Conservation (phyloP, 2,797 vertebrate species). For the Sebastiscus albofasciatus region DNA sequence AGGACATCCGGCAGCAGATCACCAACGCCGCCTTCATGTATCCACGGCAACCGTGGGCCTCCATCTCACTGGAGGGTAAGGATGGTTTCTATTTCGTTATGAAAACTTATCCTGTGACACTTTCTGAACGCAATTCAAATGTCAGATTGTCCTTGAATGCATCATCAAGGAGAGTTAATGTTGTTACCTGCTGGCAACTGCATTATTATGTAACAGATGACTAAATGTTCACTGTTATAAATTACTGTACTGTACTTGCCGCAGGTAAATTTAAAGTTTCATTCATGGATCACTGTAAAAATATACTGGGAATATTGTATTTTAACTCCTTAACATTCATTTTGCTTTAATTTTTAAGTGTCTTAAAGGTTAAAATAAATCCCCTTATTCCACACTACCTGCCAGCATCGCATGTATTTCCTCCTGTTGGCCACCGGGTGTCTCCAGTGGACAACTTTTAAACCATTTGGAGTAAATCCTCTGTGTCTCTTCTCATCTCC, state of each 20-base stretch:
- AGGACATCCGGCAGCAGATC: conserved; percentile 85
- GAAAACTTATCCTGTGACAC: not conserved
- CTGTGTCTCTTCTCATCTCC: not conserved
- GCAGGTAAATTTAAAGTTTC: not conserved
- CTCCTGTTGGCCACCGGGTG: conserved; percentile 34
- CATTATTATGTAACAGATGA: not conserved
- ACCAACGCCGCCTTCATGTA: conserved; percentile 86
- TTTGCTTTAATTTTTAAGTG: not conserved
- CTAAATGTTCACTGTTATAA: too few species aligned
- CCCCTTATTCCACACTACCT: not conserved
- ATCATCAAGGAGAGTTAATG: not conserved
- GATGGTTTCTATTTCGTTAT: not conserved
- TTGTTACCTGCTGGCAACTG: not conserved
- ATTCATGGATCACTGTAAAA: not conserved
- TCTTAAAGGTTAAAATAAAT: not conserved
- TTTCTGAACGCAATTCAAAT: not conserved
- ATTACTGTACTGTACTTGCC: too few species aligned
- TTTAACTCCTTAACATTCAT: accelerated
- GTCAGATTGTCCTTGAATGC: not conserved
- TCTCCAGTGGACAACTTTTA: not conserved
- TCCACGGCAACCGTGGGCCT: conserved; percentile 79
- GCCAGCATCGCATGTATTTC: not conserved
- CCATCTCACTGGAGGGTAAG: conserved; percentile 75
- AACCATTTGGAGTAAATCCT: not conserved
- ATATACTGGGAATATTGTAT: not conserved